Percentiles rank a stretch among this genome's conserved stretches.
Conservation (phyloP, 2,888 invertebrate genomes). For the Drosophila infuscata region DNA sequence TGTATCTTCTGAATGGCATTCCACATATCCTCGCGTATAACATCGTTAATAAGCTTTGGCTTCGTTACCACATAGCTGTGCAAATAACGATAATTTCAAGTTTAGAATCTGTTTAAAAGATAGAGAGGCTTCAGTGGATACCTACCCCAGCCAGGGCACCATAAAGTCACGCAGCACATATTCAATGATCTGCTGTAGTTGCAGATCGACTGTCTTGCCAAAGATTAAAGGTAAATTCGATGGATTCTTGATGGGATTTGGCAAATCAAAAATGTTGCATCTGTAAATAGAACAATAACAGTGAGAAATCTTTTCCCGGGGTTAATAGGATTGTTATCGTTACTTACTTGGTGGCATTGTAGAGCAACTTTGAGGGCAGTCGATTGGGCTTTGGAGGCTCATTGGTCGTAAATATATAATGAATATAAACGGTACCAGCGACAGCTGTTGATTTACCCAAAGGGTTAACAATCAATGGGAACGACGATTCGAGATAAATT, state of each 20-base stretch:
- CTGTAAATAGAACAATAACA: constrained; percentile 50
- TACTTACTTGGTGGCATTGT: constrained; percentile 84
- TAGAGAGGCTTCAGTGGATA: neutral
- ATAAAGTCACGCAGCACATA: constrained; percentile 92
- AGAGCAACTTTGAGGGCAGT: constrained; percentile 82
- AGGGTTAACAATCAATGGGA: constrained; percentile 16
- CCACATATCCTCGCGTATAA: constrained; percentile 93
- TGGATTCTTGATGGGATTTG: constrained; percentile 84
- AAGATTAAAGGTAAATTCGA: constrained; percentile 91
- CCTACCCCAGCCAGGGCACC: constrained; percentile 88
- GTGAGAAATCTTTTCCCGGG: neutral
- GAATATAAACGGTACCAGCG: constrained; percentile 83
- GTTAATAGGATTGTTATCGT: neutral
- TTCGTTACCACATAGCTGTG: constrained; percentile 88
- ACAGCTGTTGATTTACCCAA: constrained; percentile 72
- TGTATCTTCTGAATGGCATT: constrained; percentile 91
- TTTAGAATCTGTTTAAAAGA: neutral
- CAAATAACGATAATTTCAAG: constrained; percentile 17
- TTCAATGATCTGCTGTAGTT: constrained; percentile 93
- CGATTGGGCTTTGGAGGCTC: constrained; percentile 81
- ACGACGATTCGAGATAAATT: constrained; percentile 38
- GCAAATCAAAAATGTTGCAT: constrained; percentile 84
- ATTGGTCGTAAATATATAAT: constrained; percentile 83
- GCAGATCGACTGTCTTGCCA: constrained; percentile 93
- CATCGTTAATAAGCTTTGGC: constrained; percentile 88